These are phyloP conservation scores for Drosophila multiciliata DNA, from an alignment of 2,888 invertebrate species.

Conservation along the genomic window DNA sequence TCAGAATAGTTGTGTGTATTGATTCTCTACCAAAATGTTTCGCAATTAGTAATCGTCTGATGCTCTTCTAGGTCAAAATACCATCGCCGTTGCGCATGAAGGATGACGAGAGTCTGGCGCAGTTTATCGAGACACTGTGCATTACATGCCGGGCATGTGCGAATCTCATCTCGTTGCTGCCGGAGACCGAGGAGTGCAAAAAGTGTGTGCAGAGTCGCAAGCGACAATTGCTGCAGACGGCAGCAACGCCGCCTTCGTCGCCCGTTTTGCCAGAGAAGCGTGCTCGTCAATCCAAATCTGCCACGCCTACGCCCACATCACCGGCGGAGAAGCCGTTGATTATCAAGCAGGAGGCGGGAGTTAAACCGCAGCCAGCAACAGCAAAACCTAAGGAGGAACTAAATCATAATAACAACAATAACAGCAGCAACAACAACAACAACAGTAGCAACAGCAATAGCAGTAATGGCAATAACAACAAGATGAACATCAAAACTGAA, in stretches of 20 bases:
- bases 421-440: slow-evolving; percentile 37
- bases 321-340: slow-evolving; percentile 47
- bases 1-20: background rate
- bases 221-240: slow-evolving; percentile 71
- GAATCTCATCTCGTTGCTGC: slow-evolving; percentile 84
- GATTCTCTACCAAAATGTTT: background rate
- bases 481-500: slow-evolving; percentile 54
- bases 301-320: slow-evolving; percentile 71
- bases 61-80: slow-evolving; percentile 82
- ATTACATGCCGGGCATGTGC: slow-evolving; percentile 84
- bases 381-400: slow-evolving; percentile 48
- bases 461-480: slow-evolving; percentile 44
- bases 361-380: slow-evolving; percentile 36
- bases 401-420: slow-evolving; percentile 53
- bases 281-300: slow-evolving; percentile 62
- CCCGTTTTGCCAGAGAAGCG: slow-evolving; percentile 82
- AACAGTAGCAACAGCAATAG: slow-evolving; percentile 34
- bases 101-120: slow-evolving; percentile 83
- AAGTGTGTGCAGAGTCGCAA: slow-evolving; percentile 83
- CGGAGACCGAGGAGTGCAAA: slow-evolving; percentile 85
- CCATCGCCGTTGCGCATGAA: slow-evolving; percentile 84
- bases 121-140: slow-evolving; percentile 84
- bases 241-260: slow-evolving; percentile 76
- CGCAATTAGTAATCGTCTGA: background rate
- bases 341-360: slow-evolving; percentile 62